Evolutionary conservation across 2,888 invertebrate species (phyloP).

Genomic region (Heliconius aoede): DNA sequence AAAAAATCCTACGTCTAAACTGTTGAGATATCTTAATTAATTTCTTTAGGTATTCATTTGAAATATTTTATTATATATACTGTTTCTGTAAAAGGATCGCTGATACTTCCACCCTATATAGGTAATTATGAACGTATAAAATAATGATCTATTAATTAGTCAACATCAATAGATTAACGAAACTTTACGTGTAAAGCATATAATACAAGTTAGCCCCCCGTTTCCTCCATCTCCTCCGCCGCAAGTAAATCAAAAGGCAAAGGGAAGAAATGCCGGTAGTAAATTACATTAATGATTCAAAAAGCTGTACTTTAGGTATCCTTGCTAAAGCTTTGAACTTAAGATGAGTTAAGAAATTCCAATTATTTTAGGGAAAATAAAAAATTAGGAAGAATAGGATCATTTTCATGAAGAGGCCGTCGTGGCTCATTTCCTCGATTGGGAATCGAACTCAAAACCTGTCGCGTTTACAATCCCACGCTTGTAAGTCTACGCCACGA

Average conservation of each 20-base stretch:
- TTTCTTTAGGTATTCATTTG: too few relatives aligned
- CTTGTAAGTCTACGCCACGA: too few relatives aligned
- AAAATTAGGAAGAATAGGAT: too few relatives aligned
- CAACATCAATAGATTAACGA: background rate
- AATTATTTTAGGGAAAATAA: background rate
- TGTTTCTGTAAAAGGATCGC: too few relatives aligned
- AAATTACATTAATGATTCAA: constrained; percentile 32
- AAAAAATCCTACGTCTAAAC: too few relatives aligned
- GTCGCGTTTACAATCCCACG: background rate
- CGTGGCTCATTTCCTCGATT: background rate
- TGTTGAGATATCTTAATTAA: too few relatives aligned
- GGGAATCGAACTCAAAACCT: background rate
- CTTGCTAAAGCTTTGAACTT: constrained; percentile 7
- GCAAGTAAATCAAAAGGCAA: constrained; percentile 24
- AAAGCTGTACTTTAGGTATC: constrained; percentile 23
- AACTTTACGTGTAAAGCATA: constrained; percentile 21
- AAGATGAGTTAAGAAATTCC: background rate
- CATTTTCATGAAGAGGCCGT: background rate
- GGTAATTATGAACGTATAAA: background rate
- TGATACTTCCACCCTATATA: too few relatives aligned
- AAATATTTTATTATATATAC: too few relatives aligned
- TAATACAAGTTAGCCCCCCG: constrained; percentile 10
- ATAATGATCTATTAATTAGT: background rate
- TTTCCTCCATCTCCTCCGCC: too few relatives aligned
- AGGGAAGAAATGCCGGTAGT: constrained; percentile 24